phyloP scores from a whole-genome alignment of 2,797 vertebrate genomes.

The Chanos chanos region DNA sequence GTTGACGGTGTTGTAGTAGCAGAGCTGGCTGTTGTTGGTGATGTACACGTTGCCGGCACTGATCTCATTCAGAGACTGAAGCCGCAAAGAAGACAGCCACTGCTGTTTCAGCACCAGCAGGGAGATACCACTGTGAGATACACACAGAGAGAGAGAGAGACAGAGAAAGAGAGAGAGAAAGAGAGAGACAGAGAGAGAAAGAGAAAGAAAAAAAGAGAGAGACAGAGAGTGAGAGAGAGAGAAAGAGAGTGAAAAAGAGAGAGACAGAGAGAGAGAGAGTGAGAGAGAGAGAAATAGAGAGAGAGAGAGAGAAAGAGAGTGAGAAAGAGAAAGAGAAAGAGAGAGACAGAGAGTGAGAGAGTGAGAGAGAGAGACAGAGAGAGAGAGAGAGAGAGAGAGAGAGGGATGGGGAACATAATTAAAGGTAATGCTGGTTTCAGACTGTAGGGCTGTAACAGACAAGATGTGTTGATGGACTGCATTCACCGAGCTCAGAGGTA shows the following conservation, averaged over 20 bases:
- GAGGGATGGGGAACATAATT: not conserved
- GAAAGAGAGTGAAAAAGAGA: not conserved
- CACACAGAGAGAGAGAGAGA: not conserved
- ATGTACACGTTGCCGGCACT: conserved; percentile 96
- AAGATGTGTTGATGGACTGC: no score
- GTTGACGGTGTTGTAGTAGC: conserved; percentile 95
- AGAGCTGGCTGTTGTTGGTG: conserved; percentile 91
- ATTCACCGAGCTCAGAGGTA: no score
- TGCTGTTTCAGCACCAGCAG: conserved; percentile 94
- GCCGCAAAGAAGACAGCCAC: conserved; percentile 88
- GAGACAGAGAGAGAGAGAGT: not conserved
- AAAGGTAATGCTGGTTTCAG: not conserved
- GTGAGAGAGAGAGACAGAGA: not conserved
- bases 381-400: not conserved
- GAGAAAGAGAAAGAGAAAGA: conserved; percentile 16
- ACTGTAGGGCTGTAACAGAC: no score
- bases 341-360: not conserved
- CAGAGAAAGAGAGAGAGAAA: not conserved
- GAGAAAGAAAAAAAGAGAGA: conserved; percentile 23
- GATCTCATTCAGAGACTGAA: conserved; percentile 92
- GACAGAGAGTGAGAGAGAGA: conserved; percentile 6
- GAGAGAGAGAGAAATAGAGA: not conserved
- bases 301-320: not conserved
- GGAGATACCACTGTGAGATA: conserved; percentile 84
- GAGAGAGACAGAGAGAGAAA: not conserved